Conservation (phyloP, 2,888 invertebrate genomes). For the Galeopsomyia nigrocyanea region DNA sequence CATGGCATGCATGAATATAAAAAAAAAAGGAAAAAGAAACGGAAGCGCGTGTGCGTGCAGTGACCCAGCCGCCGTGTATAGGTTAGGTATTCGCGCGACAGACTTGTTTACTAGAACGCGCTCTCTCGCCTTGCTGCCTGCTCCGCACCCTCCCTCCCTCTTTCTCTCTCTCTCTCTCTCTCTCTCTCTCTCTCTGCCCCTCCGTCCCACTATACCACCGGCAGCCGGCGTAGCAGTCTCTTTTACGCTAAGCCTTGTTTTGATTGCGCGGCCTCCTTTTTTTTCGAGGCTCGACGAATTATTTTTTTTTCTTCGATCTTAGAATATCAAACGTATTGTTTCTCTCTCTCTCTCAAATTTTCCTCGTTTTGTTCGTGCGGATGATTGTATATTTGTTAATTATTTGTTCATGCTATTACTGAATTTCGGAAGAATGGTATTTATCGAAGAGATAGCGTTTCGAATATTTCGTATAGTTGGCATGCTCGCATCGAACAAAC, state of each 20-base stretch:
- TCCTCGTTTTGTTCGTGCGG: too few relatives aligned
- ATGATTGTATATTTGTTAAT: too few relatives aligned
- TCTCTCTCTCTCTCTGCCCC: background rate
- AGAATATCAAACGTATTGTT: too few relatives aligned
- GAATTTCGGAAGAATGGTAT: too few relatives aligned
- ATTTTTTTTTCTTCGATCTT: too few relatives aligned
- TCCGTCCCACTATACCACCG: background rate
- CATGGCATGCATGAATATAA: background rate
- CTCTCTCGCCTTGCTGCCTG: conserved; percentile 60
- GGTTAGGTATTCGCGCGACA: conserved; percentile 48
- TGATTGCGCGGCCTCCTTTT: conserved; percentile 16
- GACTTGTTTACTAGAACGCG: conserved; percentile 68
- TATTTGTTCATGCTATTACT: too few relatives aligned
- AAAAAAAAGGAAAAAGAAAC: conserved; percentile 43
- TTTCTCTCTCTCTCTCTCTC: too few relatives aligned
- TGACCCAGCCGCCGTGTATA: too few relatives aligned
- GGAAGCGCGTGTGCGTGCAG: conserved; percentile 61
- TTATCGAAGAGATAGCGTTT: too few relatives aligned
- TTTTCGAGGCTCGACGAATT: conserved; percentile 36
- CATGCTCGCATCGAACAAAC: too few relatives aligned
- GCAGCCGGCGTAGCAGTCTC: background rate
- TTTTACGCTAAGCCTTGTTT: background rate
- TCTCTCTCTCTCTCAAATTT: too few relatives aligned
- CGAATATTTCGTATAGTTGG: too few relatives aligned
- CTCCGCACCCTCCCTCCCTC: conserved; percentile 52